Evolutionary conservation across 1,140 invertebrate species (phyloP).

Genomic region (Papilio machaon): DNA sequence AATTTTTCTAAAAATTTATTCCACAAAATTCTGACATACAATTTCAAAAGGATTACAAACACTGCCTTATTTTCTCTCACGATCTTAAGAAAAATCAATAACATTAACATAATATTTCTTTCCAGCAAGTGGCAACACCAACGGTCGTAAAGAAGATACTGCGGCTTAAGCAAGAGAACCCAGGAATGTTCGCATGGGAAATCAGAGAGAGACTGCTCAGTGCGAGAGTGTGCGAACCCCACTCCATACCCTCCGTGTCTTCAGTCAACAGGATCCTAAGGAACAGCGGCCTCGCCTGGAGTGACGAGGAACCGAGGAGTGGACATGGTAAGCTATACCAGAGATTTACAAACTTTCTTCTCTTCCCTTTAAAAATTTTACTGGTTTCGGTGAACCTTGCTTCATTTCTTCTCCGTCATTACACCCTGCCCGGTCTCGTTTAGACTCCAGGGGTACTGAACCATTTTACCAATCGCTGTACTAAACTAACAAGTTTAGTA

Average conservation of each 20-base stretch:
- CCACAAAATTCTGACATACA: too few relatives aligned
- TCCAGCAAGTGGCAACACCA: slow-evolving; percentile 95
- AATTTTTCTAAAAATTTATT: too few relatives aligned
- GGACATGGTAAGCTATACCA: slow-evolving; percentile 56
- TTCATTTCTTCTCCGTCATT: too few relatives aligned
- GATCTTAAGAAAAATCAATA: too few relatives aligned
- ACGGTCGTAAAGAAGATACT: slow-evolving; percentile 96
- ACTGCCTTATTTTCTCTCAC: too few relatives aligned
- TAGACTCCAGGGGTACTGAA: too few relatives aligned
- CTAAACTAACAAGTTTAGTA: too few relatives aligned
- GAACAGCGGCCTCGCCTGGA: slow-evolving; percentile 89
- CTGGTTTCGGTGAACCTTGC: neutral
- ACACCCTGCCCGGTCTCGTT: too few relatives aligned
- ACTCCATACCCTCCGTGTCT: slow-evolving; percentile 95
- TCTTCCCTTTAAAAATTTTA: neutral
- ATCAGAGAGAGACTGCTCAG: slow-evolving; percentile 93
- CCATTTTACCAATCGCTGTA: too few relatives aligned
- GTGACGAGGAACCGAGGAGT: slow-evolving; percentile 80
- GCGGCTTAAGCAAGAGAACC: slow-evolving; percentile 94
- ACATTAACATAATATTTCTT: slow-evolving; percentile 48
- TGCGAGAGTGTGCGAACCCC: slow-evolving; percentile 92
- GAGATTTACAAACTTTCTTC: neutral
- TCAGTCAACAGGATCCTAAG: slow-evolving; percentile 97
- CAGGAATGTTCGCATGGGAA: slow-evolving; percentile 96
- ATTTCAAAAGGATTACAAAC: too few relatives aligned